These are phyloP conservation scores for Lampris incognitus DNA, from an alignment of 2,113 vertebrate genomes.

Conservation along the genomic window DNA sequence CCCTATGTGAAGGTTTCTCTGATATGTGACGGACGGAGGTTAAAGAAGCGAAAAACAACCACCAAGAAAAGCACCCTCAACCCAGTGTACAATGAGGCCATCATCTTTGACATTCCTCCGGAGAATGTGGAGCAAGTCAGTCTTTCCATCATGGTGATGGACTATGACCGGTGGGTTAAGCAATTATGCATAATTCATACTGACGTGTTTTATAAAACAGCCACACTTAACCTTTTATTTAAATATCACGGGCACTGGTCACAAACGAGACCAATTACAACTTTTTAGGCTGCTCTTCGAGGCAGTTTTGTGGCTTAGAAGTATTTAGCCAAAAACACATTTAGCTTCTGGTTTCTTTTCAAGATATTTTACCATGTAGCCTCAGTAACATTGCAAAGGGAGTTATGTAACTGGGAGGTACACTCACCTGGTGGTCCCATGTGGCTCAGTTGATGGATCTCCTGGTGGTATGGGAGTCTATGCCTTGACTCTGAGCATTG, in stretches of 20 bases:
- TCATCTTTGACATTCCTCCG: constrained; percentile 97
- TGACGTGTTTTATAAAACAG: background rate
- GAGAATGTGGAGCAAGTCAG: constrained; percentile 99
- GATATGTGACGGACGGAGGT: constrained; percentile 92
- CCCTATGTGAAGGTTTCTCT: constrained; percentile 98
- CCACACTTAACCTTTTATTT: too few species aligned
- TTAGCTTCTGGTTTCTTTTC: background rate
- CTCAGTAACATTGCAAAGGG: too few species aligned
- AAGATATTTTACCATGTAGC: background rate
- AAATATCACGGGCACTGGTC: too few species aligned
- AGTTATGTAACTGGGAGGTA: too few species aligned
- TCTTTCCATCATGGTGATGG: constrained; percentile 97
- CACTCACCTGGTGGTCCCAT: too few species aligned
- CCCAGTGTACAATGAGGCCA: constrained; percentile 96
- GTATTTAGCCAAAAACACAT: background rate
- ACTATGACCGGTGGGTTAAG: constrained; percentile 91
- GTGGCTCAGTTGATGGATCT: too few species aligned
- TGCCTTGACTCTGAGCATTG: too few species aligned
- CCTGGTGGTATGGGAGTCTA: too few species aligned
- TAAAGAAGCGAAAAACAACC: constrained; percentile 97
- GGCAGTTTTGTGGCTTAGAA: background rate
- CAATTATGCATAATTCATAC: too few species aligned
- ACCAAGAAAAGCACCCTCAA: constrained; percentile 97
- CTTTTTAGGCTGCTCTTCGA: too few species aligned
- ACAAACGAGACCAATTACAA: too few species aligned